Percentiles rank a stretch among this genome's conserved stretches.
phyloP scores from a whole-genome alignment of 2,888 invertebrate species.

The Cynaeus angustus region DNA sequence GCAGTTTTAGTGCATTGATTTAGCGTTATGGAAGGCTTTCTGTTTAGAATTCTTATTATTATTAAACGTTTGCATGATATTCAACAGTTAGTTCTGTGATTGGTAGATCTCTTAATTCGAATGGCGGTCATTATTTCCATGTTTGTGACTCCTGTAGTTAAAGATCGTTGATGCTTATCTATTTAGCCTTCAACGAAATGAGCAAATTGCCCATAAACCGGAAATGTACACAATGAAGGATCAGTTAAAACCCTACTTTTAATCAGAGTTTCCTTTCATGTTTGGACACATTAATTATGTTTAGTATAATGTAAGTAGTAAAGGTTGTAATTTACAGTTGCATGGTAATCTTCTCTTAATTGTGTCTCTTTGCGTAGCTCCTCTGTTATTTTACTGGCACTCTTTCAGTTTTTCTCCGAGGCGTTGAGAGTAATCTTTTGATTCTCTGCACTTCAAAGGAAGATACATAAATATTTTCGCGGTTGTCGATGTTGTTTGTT shows the following conservation, averaged over 20 bases:
- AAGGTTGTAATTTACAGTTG: conserved; percentile 7
- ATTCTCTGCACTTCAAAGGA: conserved; percentile 34
- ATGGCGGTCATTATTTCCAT: conserved; percentile 14
- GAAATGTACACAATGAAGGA: conserved; percentile 28
- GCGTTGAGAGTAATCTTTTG: conserved; percentile 16
- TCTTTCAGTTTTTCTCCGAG: conserved; percentile 17
- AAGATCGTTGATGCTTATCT: conserved; percentile 36
- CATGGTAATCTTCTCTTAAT: conserved; percentile 9
- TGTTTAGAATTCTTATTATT: too few species aligned
- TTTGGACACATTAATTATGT: conserved; percentile 19
- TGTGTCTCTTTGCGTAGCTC: neutral
- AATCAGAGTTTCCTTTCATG: conserved; percentile 36
- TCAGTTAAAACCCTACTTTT: conserved; percentile 25
- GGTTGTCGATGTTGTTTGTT: conserved; percentile 24
- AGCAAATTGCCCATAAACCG: conserved; percentile 39
- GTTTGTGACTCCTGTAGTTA: conserved; percentile 23
- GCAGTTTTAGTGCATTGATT: too few species aligned
- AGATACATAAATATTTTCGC: conserved; percentile 36
- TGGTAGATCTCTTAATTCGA: conserved; percentile 24
- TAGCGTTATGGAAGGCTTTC: too few species aligned
- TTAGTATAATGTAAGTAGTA: conserved; percentile 13
- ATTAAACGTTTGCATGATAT: conserved; percentile 6
- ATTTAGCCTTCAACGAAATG: conserved; percentile 38
- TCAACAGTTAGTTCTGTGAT: conserved; percentile 24
- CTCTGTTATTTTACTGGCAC: neutral